A percentile compares a stretch with the other conserved stretches of the same genome.
Conservation (phyloP, 2,113 vertebrate genomes). For the Zootoca vivipara region DNA sequence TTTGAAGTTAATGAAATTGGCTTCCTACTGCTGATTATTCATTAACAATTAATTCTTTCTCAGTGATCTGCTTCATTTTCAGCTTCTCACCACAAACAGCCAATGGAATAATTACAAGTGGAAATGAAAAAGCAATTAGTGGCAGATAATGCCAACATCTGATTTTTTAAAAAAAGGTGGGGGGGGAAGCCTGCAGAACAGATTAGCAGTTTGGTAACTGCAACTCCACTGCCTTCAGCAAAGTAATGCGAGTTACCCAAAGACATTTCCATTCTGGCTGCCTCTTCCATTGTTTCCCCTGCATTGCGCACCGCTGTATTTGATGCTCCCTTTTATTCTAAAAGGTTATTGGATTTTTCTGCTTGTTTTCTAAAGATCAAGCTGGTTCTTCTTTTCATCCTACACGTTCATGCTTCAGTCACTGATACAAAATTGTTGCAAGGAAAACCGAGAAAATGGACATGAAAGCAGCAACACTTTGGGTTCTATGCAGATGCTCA, state of each 20-base stretch:
- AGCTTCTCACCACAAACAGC: constrained; percentile 83
- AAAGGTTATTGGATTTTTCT: constrained; percentile 59
- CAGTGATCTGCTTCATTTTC: constrained; percentile 83
- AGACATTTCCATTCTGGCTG: constrained; percentile 69
- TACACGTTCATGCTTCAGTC: neutral
- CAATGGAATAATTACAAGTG: constrained; percentile 84
- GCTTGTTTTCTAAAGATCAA: constrained; percentile 72
- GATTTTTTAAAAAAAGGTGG: constrained; percentile 67
- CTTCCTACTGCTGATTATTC: constrained; percentile 88
- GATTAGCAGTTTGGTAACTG: constrained; percentile 68
- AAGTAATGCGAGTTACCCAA: constrained; percentile 66
- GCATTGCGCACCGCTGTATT: constrained; percentile 53
- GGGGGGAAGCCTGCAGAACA: constrained; percentile 67
- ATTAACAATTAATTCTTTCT: constrained; percentile 88
- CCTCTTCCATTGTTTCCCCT: constrained; percentile 63
- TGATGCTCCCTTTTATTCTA: constrained; percentile 64
- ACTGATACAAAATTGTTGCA: neutral
- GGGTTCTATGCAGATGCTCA: neutral
- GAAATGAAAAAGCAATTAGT: constrained; percentile 86
- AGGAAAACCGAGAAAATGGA: neutral
- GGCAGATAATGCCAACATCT: constrained; percentile 83
- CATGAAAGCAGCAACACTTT: neutral
- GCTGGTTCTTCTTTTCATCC: constrained; percentile 58
- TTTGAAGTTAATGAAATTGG: constrained; percentile 91
- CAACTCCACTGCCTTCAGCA: constrained; percentile 69